Base-by-base conservation (phyloP, 2,113 vertebrate species). In the Parus major region DNA sequence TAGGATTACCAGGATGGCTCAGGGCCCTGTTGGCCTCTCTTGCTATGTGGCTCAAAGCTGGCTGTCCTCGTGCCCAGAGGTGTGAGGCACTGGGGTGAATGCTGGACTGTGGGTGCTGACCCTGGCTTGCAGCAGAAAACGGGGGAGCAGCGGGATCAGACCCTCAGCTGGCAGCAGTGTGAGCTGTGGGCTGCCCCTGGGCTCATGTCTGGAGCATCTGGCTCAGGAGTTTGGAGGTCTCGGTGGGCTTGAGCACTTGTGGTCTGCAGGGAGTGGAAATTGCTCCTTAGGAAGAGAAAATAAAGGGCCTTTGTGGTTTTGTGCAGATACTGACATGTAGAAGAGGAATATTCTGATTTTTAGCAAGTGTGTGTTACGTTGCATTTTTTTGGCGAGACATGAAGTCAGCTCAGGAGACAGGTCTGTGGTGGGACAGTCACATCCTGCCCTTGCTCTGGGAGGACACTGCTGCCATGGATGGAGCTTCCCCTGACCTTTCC, bases 1-100 rank as follows among this genome's bases (percentile, higher is more conserved):
- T 29, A 6, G 20, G 44, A 15, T 12, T 0, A 0, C 28, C 56
- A 23, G 72, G 41, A 11, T 1, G 10, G 49, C 52, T 69, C 39
- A 5, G 23, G 57, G 18, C 55, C 7, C 52, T 36, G 13, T 2
- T 87, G 46, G 23, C 33, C 12, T 50, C 52, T 68, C 49, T 27
- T 24, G 17, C 22, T 36, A 41, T 0, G 22, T 16, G 56, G 47
- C 47, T 66, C 12, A 39, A 60, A 6, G 12, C 55, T 14, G 72
- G 21, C 82, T n/a, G 73, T 14, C 35, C 18, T 59, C 8, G 1
- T 24, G 5, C 5, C 13, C 55, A 8, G 55, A 25, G 22, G 11
- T 10, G 57, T 27, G 91, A 16, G 12, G 20, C 2, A 3, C 25
- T 2, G 5, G 82, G 59, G 46, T 2, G 7, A 12, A 4, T 7